Conservation (phyloP, 2,113 vertebrate genomes). For the Caracal caracal region DNA sequence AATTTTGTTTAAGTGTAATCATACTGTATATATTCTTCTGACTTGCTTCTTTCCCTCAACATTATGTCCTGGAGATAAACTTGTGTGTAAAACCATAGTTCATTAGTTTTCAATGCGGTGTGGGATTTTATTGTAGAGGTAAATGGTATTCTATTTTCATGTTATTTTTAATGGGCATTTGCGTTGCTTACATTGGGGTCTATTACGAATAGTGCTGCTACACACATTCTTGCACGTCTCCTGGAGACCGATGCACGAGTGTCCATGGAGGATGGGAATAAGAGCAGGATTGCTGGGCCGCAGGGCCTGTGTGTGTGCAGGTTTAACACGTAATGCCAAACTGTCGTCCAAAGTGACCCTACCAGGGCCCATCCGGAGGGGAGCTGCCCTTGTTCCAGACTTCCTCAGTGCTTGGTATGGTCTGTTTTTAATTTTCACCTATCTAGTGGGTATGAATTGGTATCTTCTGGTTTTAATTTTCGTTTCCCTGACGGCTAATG, state of each 20-base stretch:
- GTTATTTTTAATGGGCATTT: background rate
- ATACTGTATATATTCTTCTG: background rate
- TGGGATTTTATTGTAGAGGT: background rate
- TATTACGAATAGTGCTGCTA: background rate
- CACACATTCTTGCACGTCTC: background rate
- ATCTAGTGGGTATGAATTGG: background rate
- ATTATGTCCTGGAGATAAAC: background rate
- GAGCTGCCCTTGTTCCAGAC: background rate
- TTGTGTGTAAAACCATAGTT: background rate
- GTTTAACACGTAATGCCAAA: background rate
- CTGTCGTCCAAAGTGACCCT: background rate
- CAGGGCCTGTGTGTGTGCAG: background rate
- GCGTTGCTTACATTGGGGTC: background rate
- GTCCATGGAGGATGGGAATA: background rate
- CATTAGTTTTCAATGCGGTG: background rate
- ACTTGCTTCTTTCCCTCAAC: background rate
- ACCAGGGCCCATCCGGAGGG: accelerated
- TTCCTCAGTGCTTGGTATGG: background rate
- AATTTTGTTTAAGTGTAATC: background rate
- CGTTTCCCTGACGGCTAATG: background rate
- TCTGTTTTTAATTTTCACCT: background rate
- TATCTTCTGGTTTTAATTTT: conserved; percentile 1
- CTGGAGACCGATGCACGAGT: background rate
- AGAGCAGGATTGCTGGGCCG: background rate
- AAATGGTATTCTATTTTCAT: background rate